Percentiles rank a stretch among this genome's conserved stretches.
phyloP scores from a whole-genome alignment of 2,797 vertebrate genomes.

The Chelon auratus region DNA sequence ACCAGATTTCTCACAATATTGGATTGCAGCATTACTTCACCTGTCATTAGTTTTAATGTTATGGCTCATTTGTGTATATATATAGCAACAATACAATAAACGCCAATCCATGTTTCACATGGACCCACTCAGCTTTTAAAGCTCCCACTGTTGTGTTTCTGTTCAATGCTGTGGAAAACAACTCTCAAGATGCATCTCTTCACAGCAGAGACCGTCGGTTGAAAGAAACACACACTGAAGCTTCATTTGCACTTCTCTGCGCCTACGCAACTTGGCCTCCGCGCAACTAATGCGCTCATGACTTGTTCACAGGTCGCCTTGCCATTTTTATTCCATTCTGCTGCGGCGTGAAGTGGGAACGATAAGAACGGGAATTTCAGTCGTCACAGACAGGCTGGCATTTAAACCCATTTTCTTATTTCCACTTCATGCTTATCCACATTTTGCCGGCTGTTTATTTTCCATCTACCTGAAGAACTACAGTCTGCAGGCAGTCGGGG shows the following conservation, averaged over 20 bases:
- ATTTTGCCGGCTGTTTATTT: background rate
- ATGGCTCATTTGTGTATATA: no score
- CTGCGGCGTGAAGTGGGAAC: slow-evolving; percentile 5
- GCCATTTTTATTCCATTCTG: slow-evolving; percentile 22
- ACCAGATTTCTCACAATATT: no score
- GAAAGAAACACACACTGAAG: slow-evolving; percentile 30
- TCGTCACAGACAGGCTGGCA: background rate
- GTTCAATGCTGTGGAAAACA: slow-evolving; percentile 13
- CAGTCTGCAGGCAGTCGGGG: background rate
- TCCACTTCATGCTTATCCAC: background rate
- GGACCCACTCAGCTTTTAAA: slow-evolving; percentile 22
- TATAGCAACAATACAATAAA: no score
- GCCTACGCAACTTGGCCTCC: slow-evolving; percentile 61
- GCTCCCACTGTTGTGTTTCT: slow-evolving; percentile 10
- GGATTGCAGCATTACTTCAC: no score
- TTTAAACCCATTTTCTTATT: slow-evolving; percentile 1
- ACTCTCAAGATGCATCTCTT: slow-evolving; percentile 26
- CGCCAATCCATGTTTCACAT: background rate
- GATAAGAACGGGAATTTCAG: background rate
- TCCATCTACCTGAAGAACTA: background rate
- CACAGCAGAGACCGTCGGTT: slow-evolving; percentile 12
- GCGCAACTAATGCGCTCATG: slow-evolving; percentile 41
- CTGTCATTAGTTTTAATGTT: no score
- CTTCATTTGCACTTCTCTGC: slow-evolving; percentile 48
- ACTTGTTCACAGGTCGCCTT: slow-evolving; percentile 27